Percentiles rank a stretch among this genome's conserved stretches.
Evolutionary conservation across 30 jellyfish, hydroid and myxozoan species (phyloP).

Genomic region (Aurelia aurita complex sp. Pacific): DNA sequence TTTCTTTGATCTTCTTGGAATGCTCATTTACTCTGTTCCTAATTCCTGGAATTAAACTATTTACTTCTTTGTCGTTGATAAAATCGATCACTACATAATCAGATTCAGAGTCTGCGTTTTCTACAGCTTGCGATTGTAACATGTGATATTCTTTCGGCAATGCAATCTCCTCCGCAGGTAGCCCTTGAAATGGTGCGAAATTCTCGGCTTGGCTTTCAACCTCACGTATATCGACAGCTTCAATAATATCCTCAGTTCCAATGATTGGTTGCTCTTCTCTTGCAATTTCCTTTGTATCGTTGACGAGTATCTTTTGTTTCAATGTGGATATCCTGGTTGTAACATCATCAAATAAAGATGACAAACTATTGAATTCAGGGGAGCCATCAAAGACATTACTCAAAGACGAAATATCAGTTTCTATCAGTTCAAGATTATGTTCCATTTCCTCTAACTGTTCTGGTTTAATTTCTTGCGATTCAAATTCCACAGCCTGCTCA

Average conservation of each 20-base stretch:
- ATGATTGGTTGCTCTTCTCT: neutral
- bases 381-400: neutral
- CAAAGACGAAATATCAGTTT: neutral
- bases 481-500: neutral
- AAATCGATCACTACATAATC: neutral
- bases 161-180: too few species aligned
- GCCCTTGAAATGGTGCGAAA: too few species aligned
- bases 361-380: slow-evolving; percentile 7
- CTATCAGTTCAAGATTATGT: neutral
- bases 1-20: neutral
- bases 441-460: neutral
- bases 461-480: neutral
- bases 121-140: too few species aligned
- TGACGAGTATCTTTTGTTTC: neutral
- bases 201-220: neutral
- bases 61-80: neutral
- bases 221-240: neutral
- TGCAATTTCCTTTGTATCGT: neutral
- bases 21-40: slow-evolving; percentile 23
- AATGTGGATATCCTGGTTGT: slow-evolving; percentile 4
- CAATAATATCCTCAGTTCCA: neutral
- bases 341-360: slow-evolving; percentile 8
- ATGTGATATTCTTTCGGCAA: too few species aligned
- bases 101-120: neutral
- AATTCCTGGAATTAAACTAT: neutral